Conservation (phyloP, 2,888 invertebrate species). For the Melinopterus prodromus region DNA sequence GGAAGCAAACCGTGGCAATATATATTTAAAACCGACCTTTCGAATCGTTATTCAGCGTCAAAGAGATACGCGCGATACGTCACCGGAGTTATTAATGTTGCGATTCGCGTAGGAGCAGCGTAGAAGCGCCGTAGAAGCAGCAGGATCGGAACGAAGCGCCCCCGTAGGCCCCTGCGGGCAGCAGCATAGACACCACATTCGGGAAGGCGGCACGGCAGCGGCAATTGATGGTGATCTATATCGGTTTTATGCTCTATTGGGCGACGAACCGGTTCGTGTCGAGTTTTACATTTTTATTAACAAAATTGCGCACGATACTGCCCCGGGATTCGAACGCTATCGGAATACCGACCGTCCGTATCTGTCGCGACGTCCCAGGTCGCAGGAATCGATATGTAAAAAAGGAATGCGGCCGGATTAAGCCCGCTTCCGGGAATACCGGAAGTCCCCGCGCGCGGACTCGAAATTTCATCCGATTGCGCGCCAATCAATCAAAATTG, state of each 20-base stretch:
- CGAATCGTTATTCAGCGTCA: slow-evolving; percentile 4
- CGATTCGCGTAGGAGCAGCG: neutral
- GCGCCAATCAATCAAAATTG: neutral
- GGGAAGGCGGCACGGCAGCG: neutral
- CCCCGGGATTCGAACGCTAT: neutral
- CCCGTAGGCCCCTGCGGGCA: neutral
- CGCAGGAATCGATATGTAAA: neutral
- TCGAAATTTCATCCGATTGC: neutral
- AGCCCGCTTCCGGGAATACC: neutral
- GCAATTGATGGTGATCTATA: slow-evolving; percentile 4
- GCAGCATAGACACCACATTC: neutral
- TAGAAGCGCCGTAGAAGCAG: neutral
- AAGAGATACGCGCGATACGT: neutral
- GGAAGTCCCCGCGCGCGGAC: neutral
- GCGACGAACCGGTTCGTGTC: neutral
- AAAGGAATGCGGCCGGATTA: neutral
- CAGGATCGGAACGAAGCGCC: neutral
- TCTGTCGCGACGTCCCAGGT: neutral
- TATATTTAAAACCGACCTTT: neutral
- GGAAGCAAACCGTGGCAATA: neutral
- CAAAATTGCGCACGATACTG: neutral
- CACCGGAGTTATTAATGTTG: neutral
- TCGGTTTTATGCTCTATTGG: slow-evolving; percentile 4
- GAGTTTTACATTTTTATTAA: neutral
- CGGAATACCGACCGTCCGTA: neutral